Evolutionary conservation across 2,113 vertebrate species (phyloP), one percentile per base, ranked within the genome.

Genomic region (Irena cyanogastra): DNA sequence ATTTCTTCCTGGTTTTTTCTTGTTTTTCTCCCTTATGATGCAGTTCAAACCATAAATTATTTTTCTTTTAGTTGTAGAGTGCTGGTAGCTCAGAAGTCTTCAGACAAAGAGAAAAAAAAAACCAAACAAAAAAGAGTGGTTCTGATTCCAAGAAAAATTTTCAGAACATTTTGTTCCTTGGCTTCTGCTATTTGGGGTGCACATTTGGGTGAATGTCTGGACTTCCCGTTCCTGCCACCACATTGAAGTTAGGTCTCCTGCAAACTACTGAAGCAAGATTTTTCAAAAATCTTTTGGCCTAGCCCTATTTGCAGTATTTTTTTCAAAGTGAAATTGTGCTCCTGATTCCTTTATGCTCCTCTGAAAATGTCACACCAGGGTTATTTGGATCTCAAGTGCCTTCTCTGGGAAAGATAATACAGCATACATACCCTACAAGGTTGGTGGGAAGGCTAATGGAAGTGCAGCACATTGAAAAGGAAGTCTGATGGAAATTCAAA

Each of bases 101-200:
- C 44, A 68, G 57, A 49, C 19, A 44, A 63, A 42, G 4, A 10
- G 37, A 45, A 45, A 61, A 60, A 22, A 45, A 75, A n/a, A 39
- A 21, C 4, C 1, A 16, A 30, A 7, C 7, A 16, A 31, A 54
- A 26, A 10, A 28, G 26, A 45, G 19, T 3, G 1, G 7, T 57
- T 76, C 21, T 80, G 16, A 19, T 64, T 90, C 49, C 19, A 68
- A 80, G 41, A 56, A 56, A 57, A 13, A 7, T 14, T 56, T 83
- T 69, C 30, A 53, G 59, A 66, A n/a, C 27, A 14, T 14, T 18
- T 57, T 65, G 14, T 54, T 82, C 31, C 52, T 41, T 74, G 42
- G 7, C 16, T 82, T 69, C 42, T 70, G 10, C 83, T 63, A 45
- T 15, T 24, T 59, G 18, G 23, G 44, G 12, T 11, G 15, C 19